Percentiles rank a stretch among this genome's conserved stretches.
phyloP scores from a whole-genome alignment of 2,797 vertebrate genomes.

The Oreochromis grahami region DNA sequence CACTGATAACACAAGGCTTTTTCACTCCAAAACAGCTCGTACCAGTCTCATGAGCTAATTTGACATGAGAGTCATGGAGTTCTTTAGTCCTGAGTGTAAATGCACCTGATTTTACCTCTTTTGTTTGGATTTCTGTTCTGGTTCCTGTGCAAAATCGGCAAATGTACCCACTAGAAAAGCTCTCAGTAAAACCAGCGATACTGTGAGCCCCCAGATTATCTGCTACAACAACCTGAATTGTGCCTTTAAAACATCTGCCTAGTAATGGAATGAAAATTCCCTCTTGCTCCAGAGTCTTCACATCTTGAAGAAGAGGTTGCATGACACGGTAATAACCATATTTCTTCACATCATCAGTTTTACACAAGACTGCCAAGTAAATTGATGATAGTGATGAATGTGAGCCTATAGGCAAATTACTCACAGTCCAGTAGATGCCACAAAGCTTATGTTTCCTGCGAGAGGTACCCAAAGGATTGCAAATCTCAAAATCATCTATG shows the following conservation, averaged over 20 bases:
- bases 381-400: not conserved
- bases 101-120: too few species aligned
- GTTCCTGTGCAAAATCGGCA: too few species aligned
- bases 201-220: not conserved
- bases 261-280: not conserved
- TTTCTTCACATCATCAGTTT: not conserved
- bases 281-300: not conserved
- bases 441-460: not conserved
- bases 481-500: not conserved
- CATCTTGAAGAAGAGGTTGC: not conserved
- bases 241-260: slow-evolving; percentile 1
- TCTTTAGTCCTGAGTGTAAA: too few species aligned
- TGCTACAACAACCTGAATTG: not conserved
- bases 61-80: too few species aligned
- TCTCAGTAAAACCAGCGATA: not conserved
- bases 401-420: not conserved
- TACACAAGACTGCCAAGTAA: slow-evolving; percentile 3
- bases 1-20: too few species aligned
- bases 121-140: too few species aligned
- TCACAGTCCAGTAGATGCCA: slow-evolving; percentile 2
- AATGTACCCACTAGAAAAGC: too few species aligned
- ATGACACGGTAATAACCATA: not conserved
- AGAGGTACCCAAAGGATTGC: not conserved
- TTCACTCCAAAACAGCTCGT: too few species aligned
- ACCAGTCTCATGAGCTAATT: too few species aligned